A percentile compares a stretch with the other conserved stretches of the same genome.
Conservation (phyloP, 2,888 invertebrate species). For the Chloroclystis v-ata region DNA sequence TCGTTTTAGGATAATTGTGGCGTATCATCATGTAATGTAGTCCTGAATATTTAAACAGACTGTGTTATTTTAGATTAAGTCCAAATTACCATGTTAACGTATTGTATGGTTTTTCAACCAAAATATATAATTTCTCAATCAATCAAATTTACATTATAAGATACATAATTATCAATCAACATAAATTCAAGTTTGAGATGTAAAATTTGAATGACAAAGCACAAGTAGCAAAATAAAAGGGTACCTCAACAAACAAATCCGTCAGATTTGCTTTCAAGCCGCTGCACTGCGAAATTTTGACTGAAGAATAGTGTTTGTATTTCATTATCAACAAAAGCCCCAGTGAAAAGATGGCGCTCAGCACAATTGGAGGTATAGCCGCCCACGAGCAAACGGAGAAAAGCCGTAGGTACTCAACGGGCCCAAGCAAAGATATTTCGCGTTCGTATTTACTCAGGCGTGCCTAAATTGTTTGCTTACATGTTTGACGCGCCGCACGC, state of each 20-base stretch:
- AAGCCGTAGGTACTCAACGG: constrained; percentile 65
- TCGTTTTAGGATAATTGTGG: constrained; percentile 38
- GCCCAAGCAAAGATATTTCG: constrained; percentile 72
- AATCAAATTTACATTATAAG: background rate
- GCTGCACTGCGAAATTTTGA: constrained; percentile 56
- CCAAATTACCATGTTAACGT: no score
- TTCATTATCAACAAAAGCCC: constrained; percentile 74
- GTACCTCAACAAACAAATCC: constrained; percentile 38
- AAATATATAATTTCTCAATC: background rate
- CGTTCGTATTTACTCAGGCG: constrained; percentile 76
- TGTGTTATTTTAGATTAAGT: no score
- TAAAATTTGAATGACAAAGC: constrained; percentile 4
- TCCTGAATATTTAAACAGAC: no score
- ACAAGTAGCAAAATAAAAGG: constrained; percentile 23
- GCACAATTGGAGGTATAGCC: constrained; percentile 63
- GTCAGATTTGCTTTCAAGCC: constrained; percentile 53
- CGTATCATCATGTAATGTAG: constrained; percentile 1
- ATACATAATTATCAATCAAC: background rate
- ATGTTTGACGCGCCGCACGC: constrained; percentile 77
- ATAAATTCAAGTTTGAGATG: background rate
- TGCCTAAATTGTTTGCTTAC: constrained; percentile 77
- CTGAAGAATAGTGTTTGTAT: constrained; percentile 71
- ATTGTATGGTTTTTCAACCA: no score
- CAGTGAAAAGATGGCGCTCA: constrained; percentile 70
- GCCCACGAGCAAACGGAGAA: constrained; percentile 55